Evolutionary conservation across 2,888 invertebrate genomes (phyloP).

Genomic region (Calameuta pallipes): DNA sequence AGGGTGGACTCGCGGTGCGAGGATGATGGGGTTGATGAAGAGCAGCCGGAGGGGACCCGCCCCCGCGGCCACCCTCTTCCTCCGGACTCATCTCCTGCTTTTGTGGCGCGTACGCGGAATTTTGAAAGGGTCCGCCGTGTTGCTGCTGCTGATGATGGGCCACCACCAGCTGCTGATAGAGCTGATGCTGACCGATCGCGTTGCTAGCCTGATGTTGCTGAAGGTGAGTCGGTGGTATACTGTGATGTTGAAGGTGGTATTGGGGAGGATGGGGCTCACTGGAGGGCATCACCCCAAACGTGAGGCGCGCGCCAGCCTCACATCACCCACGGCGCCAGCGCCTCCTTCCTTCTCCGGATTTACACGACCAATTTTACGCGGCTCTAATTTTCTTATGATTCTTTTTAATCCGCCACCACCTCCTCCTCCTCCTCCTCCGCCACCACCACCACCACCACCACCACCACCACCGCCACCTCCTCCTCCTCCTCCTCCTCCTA

Average conservation of each 20-base stretch:
- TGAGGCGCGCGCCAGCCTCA: conserved; percentile 65
- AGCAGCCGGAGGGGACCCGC: conserved; percentile 64
- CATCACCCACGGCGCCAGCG: conserved; percentile 62
- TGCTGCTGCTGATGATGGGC: conserved; percentile 57
- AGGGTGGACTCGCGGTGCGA: conserved; percentile 63
- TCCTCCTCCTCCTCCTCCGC: conserved; percentile 31
- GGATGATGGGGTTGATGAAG: conserved; percentile 64
- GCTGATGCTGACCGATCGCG: conserved; percentile 61
- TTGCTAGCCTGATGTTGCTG: conserved; percentile 53
- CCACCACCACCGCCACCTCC: conserved; percentile 14
- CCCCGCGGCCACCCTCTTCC: conserved; percentile 65
- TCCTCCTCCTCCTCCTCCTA: conserved; percentile 26
- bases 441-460: conserved; percentile 16
- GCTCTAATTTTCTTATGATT: no score
- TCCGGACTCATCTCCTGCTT: conserved; percentile 66
- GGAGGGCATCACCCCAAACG: conserved; percentile 66
- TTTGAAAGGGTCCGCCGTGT: conserved; percentile 59
- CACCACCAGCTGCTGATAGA: conserved; percentile 63
- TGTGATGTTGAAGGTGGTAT: conserved; percentile 63
- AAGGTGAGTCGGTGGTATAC: conserved; percentile 61
- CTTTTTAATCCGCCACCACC: conserved; percentile 34
- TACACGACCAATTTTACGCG: conserved; percentile 29
- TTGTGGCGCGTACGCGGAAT: conserved; percentile 61
- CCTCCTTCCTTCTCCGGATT: conserved; percentile 45
- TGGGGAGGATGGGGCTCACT: conserved; percentile 65